Conservation (phyloP, 2,113 vertebrate species). For the Coregonus clupeaformis region DNA sequence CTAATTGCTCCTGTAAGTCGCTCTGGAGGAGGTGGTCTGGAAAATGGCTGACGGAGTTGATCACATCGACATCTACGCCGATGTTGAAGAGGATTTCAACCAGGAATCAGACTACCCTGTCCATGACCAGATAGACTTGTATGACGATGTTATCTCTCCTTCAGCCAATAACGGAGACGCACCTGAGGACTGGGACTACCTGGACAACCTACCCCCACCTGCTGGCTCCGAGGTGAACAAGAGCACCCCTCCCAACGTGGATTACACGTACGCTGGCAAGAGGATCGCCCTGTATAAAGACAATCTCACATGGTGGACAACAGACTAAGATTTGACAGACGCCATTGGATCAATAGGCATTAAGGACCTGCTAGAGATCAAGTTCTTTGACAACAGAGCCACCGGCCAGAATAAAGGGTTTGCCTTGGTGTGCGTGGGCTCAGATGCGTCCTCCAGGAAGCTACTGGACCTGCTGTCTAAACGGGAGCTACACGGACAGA, state of each 20-base stretch:
- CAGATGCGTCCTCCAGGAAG: conserved; percentile 94
- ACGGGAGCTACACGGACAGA: conserved; percentile 95
- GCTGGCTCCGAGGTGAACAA: conserved; percentile 91
- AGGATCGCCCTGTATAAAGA: conserved; percentile 96
- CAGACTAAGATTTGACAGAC: conserved; percentile 97
- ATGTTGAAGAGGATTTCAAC: too few relatives aligned
- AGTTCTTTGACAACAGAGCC: conserved; percentile 98
- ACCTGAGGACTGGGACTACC: conserved; percentile 94
- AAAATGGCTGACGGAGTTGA: too few relatives aligned
- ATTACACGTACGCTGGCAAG: conserved; percentile 95
- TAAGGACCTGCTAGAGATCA: conserved; percentile 96
- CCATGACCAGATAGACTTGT: conserved; percentile 96
- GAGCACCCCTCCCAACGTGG: conserved; percentile 88
- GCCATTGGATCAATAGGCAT: conserved; percentile 95
- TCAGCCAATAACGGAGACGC: conserved; percentile 98
- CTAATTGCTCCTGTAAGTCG: too few relatives aligned
- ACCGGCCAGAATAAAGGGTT: conserved; percentile 99
- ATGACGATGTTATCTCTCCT: conserved; percentile 97
- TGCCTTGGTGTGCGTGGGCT: conserved; percentile 96
- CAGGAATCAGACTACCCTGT: conserved; percentile 97
- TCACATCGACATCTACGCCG: too few relatives aligned
- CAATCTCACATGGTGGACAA: conserved; percentile 99
- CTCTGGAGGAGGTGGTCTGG: too few relatives aligned
- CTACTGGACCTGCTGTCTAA: conserved; percentile 96
- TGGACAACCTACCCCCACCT: conserved; percentile 89